Percentiles rank a stretch among this genome's conserved stretches.
These are phyloP conservation scores for Brachypalpus laphriformis DNA, from an alignment of 2,888 invertebrate species.

Conservation along the genomic window DNA sequence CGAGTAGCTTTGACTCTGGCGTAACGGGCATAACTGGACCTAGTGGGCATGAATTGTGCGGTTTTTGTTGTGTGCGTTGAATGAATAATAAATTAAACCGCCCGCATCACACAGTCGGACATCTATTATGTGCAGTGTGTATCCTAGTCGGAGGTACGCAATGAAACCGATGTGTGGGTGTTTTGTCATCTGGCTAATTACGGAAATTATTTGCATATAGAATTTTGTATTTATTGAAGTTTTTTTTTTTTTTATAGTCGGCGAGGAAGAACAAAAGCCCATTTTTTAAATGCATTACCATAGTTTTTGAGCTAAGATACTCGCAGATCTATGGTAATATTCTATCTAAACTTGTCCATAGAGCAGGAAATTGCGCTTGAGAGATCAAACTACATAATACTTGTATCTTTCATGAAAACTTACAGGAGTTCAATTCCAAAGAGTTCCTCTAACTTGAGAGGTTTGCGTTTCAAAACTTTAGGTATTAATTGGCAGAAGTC, in stretches of 20 bases:
- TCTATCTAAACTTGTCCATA: too few relatives aligned
- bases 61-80: conserved; percentile 7
- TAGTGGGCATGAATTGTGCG: conserved; percentile 3
- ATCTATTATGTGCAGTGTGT: conserved; percentile 6
- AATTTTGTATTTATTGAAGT: not conserved
- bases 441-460: too few relatives aligned
- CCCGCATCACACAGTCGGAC: conserved; percentile 20
- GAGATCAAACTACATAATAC: too few relatives aligned
- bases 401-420: too few relatives aligned
- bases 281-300: too few relatives aligned
- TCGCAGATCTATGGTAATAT: too few relatives aligned
- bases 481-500: too few relatives aligned
- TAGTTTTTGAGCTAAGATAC: too few relatives aligned
- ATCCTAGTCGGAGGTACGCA: not conserved
- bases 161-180: conserved; percentile 21
- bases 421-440: too few relatives aligned
- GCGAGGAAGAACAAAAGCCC: too few relatives aligned
- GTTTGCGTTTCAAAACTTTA: too few relatives aligned
- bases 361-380: too few relatives aligned
- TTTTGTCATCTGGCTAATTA: conserved; percentile 22
- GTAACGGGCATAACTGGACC: not conserved
- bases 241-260: not conserved
- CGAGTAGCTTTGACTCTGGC: not conserved
- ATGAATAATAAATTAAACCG: conserved; percentile 19
- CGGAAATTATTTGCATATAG: conserved; percentile 12